These are phyloP conservation scores for Apamea epomidion DNA, from an alignment of 2,888 invertebrate genomes.

Conservation along the genomic window DNA sequence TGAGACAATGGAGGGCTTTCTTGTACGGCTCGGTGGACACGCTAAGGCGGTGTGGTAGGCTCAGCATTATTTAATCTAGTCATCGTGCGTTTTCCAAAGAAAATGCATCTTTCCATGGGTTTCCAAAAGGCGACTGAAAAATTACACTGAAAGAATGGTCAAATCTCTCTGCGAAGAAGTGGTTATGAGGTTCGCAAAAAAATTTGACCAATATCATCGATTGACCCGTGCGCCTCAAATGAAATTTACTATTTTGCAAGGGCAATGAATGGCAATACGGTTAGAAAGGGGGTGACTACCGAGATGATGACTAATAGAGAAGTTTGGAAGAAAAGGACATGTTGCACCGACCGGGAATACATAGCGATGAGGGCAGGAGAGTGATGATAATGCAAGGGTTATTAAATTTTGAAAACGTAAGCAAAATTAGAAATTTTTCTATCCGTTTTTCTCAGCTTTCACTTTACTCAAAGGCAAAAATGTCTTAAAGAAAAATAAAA, in stretches of 20 bases:
- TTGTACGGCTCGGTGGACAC: background rate
- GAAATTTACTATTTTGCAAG: background rate
- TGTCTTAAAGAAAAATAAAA: constrained; percentile 6
- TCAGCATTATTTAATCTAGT: background rate
- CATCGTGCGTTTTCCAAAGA: background rate
- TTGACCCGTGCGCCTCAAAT: background rate
- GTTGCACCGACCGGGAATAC: background rate
- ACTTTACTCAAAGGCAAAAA: background rate
- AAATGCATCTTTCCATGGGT: background rate
- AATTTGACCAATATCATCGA: background rate
- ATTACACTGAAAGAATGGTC: background rate
- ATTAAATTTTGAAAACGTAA: background rate
- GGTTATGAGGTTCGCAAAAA: no score
- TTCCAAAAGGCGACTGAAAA: background rate
- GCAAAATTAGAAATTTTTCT: background rate
- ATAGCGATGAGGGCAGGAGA: background rate
- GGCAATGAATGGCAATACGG: background rate
- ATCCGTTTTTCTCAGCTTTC: background rate
- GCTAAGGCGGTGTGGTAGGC: background rate
- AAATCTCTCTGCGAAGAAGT: background rate
- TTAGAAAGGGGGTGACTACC: background rate
- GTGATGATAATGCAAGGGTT: no score
- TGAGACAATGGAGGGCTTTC: constrained; percentile 44
- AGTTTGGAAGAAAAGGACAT: background rate
- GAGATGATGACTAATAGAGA: background rate